Base-by-base conservation (phyloP, 2,888 invertebrate genomes). In the Drosophila cognata region DNA sequence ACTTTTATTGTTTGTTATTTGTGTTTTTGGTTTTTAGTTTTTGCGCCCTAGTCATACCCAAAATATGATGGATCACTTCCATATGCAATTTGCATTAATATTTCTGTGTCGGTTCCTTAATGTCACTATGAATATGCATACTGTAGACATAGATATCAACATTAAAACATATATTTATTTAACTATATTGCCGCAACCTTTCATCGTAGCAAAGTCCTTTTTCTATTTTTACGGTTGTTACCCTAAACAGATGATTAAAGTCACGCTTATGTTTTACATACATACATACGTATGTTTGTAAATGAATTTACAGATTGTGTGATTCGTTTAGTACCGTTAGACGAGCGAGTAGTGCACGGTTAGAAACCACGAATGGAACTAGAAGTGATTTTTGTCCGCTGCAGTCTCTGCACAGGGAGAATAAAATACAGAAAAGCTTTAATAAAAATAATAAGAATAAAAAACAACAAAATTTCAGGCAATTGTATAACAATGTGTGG, bases 21-120 rank as follows among this genome's bases (percentile, higher is more conserved):
- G 31, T 55, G 59, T 59, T 59, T 68, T 67, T 66, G 63, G 60
- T 63, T 74, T 72, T 83, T 74, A 55, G 69, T 69, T 67, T 76
- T 68, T 62, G 68, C 85, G 75, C 88, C 71, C 67, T 74, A 71
- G 61, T 68, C 71, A 69, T 59, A 62, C 56, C 67, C 58, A 53
- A 53, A 75, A 81, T 74, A 81, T 91, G 91, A 91, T 91, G 91
- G 91, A 91, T 91, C 80, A 91, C 91, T 91, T 91, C 91, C 91
- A 87, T 82, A 80, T 85, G 90, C 84, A 91, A 91, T 91, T 91
- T 91, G 79, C 85, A 79, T 88, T 89, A 90, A 89, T 88, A 78
- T 71, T 74, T 79, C 13, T 59, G 62, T 75, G 57, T 73, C 52
- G 58, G 64, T 58, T 70, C 56, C 71, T 77, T 81, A 56, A 75